Percentiles rank a stretch among this genome's conserved stretches.
These are phyloP conservation scores for Denticeps clupeoides DNA, from an alignment of 2,797 vertebrate genomes.

Conservation along the genomic window DNA sequence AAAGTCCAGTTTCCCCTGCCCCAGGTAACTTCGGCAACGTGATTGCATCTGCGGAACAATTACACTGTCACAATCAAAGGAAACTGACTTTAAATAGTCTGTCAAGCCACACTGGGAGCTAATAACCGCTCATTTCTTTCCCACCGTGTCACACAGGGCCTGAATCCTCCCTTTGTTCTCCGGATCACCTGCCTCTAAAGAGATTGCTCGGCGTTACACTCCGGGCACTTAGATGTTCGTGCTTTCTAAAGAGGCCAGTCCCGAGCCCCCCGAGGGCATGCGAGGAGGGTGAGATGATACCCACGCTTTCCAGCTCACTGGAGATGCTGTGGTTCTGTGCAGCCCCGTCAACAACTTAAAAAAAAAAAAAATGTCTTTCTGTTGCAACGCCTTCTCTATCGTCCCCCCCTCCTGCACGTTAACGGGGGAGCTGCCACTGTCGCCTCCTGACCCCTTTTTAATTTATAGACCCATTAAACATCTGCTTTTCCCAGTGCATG, in stretches of 20 bases:
- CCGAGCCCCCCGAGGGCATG: constrained; percentile 37
- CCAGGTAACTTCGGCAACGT: constrained; percentile 57
- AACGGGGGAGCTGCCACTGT: too few relatives aligned
- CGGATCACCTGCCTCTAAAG: constrained; percentile 70
- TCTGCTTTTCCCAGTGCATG: too few relatives aligned
- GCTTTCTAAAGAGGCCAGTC: constrained; percentile 50
- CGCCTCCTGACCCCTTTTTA: constrained; percentile 22
- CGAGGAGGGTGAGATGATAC: constrained; percentile 39
- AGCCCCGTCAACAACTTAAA: too few relatives aligned
- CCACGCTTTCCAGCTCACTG: constrained; percentile 13
- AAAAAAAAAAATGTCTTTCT: too few relatives aligned
- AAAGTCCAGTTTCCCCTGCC: constrained; percentile 73
- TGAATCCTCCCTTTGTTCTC: constrained; percentile 72
- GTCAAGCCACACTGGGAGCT: constrained; percentile 60
- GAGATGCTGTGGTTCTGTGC: constrained; percentile 8
- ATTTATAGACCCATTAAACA: too few relatives aligned
- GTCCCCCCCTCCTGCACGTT: too few relatives aligned
- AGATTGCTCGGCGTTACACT: constrained; percentile 67
- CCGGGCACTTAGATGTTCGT: constrained; percentile 62
- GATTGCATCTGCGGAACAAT: constrained; percentile 75
- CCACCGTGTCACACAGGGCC: constrained; percentile 62
- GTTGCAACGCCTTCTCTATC: constrained; percentile 5
- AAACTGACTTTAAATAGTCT: constrained; percentile 67
- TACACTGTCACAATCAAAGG: constrained; percentile 84
- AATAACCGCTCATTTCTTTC: constrained; percentile 71